Evolutionary conservation across 1,140 invertebrate genomes (phyloP).

Genomic region (Camponotus floridanus): DNA sequence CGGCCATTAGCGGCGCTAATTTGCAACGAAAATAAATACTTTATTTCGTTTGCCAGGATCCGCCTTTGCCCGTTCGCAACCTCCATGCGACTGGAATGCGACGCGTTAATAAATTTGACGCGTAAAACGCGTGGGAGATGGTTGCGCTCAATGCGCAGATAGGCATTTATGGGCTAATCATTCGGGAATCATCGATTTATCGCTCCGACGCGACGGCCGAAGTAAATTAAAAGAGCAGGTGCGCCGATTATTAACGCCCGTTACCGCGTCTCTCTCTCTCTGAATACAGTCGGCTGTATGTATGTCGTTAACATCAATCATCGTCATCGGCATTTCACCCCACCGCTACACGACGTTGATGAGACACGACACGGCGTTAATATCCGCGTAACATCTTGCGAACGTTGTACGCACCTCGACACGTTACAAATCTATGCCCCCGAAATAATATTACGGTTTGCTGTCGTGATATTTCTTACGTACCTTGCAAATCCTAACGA

Average conservation of each 20-base stretch:
- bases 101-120: constrained; percentile 57
- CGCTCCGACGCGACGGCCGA: constrained; percentile 57
- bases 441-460: constrained; percentile 30
- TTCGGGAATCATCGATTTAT: constrained; percentile 75
- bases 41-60: constrained; percentile 44
- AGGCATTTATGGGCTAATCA: constrained; percentile 77
- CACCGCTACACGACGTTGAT: constrained; percentile 53
- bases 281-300: constrained; percentile 45
- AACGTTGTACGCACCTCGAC: constrained; percentile 68
- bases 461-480: constrained; percentile 20
- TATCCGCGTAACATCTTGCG: constrained; percentile 60
- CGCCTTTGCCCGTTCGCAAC: constrained; percentile 23
- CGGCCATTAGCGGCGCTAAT: constrained; percentile 58
- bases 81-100: background rate
- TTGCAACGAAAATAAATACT: constrained; percentile 68
- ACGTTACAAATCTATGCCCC: constrained; percentile 61
- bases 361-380: constrained; percentile 60
- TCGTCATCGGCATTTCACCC: constrained; percentile 70
- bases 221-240: constrained; percentile 77
- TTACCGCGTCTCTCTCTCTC: constrained; percentile 29
- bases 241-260: constrained; percentile 73
- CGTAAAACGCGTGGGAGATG: constrained; percentile 29
- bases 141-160: constrained; percentile 73
- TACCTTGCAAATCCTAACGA: constrained; percentile 6
- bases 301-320: constrained; percentile 74